Percentiles rank a stretch among this genome's conserved stretches.
These are phyloP conservation scores for Hippopotamus amphibius DNA, from an alignment of 2,113 vertebrate genomes.

Conservation along the genomic window DNA sequence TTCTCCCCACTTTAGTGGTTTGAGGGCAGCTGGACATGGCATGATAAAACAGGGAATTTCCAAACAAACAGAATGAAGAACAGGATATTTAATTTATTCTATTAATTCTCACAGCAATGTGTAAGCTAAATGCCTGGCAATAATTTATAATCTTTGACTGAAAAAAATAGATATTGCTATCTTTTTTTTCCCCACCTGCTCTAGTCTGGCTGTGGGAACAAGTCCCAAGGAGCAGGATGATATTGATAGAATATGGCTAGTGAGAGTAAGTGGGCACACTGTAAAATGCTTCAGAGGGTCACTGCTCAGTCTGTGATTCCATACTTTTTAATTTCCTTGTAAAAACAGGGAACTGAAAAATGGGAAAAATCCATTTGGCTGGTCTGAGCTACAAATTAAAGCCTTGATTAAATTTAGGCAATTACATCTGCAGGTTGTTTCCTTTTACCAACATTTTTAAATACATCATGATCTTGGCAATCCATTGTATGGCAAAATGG, in stretches of 20 bases:
- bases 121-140: slow-evolving; percentile 80
- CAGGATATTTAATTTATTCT: slow-evolving; percentile 81
- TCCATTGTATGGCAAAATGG: slow-evolving; percentile 81
- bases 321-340: slow-evolving; percentile 90
- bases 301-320: slow-evolving; percentile 83
- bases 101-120: slow-evolving; percentile 82
- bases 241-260: slow-evolving; percentile 84
- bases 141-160: slow-evolving; percentile 81
- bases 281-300: slow-evolving; percentile 83
- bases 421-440: slow-evolving; percentile 88
- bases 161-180: slow-evolving; percentile 20
- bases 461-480: slow-evolving; percentile 88
- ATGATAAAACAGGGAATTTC: slow-evolving; percentile 81
- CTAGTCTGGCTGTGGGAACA: slow-evolving; percentile 80
- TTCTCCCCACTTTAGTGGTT: slow-evolving; percentile 66
- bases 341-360: slow-evolving; percentile 86
- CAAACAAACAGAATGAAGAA: slow-evolving; percentile 82
- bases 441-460: slow-evolving; percentile 88
- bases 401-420: slow-evolving; percentile 90
- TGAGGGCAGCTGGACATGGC: slow-evolving; percentile 70
- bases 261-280: slow-evolving; percentile 83
- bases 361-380: slow-evolving; percentile 88
- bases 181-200: slow-evolving; percentile 46
- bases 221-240: slow-evolving; percentile 81
- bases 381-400: slow-evolving; percentile 88